Evolutionary conservation across 2,888 invertebrate species (phyloP), one percentile per base, ranked within the genome.

Genomic region (Hirtodrosophila cameraria): DNA sequence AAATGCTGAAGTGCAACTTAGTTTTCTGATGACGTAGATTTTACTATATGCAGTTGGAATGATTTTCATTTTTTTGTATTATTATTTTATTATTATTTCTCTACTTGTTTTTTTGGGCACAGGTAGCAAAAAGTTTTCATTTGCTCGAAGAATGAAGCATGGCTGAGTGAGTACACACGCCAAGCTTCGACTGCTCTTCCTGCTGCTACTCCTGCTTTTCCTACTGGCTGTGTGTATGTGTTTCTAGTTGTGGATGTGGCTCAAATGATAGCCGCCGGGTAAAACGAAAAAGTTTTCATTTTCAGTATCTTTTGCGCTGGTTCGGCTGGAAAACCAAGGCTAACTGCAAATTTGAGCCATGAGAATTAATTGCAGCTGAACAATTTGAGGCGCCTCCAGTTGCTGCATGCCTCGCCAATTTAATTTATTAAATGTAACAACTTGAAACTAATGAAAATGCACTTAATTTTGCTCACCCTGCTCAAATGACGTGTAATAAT

Each of bases 341-440:
- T 43, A 62, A 49, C 48, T 20, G 57, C 33, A 9, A 70, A 38
- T 38, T 55, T 35, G 20, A 50, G 62, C 46, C 33, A 58, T 58
- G 67, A 58, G 52, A 70, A 58, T 63, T 72, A 67, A 63, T 71
- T 72, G 50, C 57, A 57, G 33, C 27, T 20, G 20, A 41, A 50
- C 25, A 41, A 53, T 36, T 43, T 42, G 60, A 66, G 38, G 30
- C 61, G 52, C 18, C 38, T 66, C 38, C 9, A 41, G 42, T 43
- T 65, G 49, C 42, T 35, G 54, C 50, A 50, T 28, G 54, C 42
- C 38, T 30, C 54, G 62, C 57, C 66, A 84, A 81, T 84, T 81
- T 75, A 81, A 80, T 84, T 80, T 81, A 75, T 81, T 78, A 80
- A 80, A 83, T 80, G 81, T 55, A 80, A 69, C 79, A 84, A 64